A percentile compares a stretch with the other conserved stretches of the same genome.
Conservation (phyloP, 2,888 invertebrate species). For the Cloeon dipterum region DNA sequence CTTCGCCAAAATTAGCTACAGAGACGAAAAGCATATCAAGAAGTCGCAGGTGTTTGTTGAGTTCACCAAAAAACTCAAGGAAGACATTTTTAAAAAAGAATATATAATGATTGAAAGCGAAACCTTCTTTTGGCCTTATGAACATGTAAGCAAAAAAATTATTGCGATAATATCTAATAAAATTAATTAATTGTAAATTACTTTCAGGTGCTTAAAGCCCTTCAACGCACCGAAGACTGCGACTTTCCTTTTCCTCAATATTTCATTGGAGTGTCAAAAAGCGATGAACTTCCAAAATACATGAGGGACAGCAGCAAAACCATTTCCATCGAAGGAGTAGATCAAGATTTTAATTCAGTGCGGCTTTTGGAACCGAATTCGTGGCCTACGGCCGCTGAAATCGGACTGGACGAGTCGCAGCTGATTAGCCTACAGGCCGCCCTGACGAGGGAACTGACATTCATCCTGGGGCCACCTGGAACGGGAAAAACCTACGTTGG, state of each 20-base stretch:
- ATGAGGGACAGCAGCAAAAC: constrained; percentile 19
- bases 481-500: constrained; percentile 71
- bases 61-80: constrained; percentile 14
- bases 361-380: constrained; percentile 5
- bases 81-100: too few species aligned
- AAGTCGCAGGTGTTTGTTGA: constrained; percentile 28
- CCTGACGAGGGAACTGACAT: constrained; percentile 41
- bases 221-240: too few species aligned
- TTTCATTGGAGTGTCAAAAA: constrained; percentile 27
- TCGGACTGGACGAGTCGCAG: constrained; percentile 41
- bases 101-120: constrained; percentile 63
- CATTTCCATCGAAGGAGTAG: too few species aligned
- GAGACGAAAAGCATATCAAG: too few species aligned
- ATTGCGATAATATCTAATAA: too few species aligned
- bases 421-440: constrained; percentile 38
- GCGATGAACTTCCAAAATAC: constrained; percentile 15
- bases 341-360: too few species aligned
- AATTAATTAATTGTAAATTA: too few species aligned
- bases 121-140: constrained; percentile 63
- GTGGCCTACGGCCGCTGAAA: constrained; percentile 23
- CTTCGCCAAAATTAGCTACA: constrained; percentile 39
- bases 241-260: constrained; percentile 43
- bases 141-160: too few species aligned
- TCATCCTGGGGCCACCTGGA: constrained; percentile 74
- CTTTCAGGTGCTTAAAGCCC: too few species aligned